Conservation (phyloP, 2,888 invertebrate genomes). For the Apodemia zela region DNA sequence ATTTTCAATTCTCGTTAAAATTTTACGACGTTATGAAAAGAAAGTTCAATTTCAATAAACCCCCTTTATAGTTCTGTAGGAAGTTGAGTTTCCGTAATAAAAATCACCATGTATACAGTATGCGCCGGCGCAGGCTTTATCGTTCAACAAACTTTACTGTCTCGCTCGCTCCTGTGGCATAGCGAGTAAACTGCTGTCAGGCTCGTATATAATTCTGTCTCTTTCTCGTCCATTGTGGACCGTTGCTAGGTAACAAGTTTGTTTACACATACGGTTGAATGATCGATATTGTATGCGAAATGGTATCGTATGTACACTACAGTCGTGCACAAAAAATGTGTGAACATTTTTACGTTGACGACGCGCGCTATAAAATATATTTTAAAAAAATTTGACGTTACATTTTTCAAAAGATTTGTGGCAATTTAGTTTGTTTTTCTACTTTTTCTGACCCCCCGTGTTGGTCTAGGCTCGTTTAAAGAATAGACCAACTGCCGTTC, state of each 20-base stretch:
- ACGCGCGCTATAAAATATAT: no score
- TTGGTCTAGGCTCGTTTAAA: no score
- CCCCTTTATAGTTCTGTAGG: conserved; percentile 38
- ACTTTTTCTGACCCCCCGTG: no score
- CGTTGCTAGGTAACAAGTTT: conserved; percentile 42
- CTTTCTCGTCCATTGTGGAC: conserved; percentile 29
- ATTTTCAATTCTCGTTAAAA: conserved; percentile 7
- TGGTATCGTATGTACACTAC: conserved; percentile 4
- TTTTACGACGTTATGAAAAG: conserved; percentile 14
- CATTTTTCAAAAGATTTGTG: no score
- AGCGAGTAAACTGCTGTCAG: conserved; percentile 21
- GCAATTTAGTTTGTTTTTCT: no score
- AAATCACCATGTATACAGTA: conserved; percentile 41
- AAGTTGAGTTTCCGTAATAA: conserved; percentile 61
- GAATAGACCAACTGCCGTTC: no score
- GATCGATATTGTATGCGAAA: conserved; percentile 34
- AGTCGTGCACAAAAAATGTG: conserved; percentile 18
- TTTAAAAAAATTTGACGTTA: no score
- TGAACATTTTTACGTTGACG: no score
- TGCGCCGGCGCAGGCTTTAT: conserved; percentile 57
- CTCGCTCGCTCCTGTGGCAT: conserved; percentile 20
- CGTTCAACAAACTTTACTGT: conserved; percentile 45
- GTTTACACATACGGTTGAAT: conserved; percentile 42
- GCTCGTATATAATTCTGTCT: conserved; percentile 6
- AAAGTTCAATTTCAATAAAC: conserved; percentile 31